Evolutionary conservation across 2,888 invertebrate species (phyloP), one percentile per base, ranked within the genome.

Genomic region (Cryptophagus acutangulus): DNA sequence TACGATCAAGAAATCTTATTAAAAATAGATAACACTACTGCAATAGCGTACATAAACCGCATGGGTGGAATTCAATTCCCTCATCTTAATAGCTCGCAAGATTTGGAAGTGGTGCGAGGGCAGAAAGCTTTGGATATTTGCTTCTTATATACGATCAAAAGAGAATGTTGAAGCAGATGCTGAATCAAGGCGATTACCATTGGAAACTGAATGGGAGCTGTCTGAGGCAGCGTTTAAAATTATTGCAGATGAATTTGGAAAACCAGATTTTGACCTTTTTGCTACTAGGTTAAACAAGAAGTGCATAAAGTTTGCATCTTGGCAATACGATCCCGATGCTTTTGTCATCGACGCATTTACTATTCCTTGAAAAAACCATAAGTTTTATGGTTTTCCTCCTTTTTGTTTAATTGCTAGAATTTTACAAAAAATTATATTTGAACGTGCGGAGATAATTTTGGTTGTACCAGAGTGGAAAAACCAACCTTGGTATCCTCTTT

Each of bases 101-200:
- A 54, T 61, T 29, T 49, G 51, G 51, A 29, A 44, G 26, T 45
- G 6, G 33, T 62, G 18, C 38, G 43, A 42, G 57, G 57, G 18
- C 9, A 36, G 33, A 18, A 50, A 40, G 12, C 29, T 52, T 14
- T 48, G 40, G 41, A 39, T 52, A 10, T 40, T 41, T 37, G 49
- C 51, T 14, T 46, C 51, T 12, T 49, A 52, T 31, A 52, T 52
- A 13, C 33, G 35, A 17, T 52, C 49, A 17, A 34, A 39, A 16
- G 44, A 53, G 6, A 54, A 51, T 36, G 20, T 25, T 3, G 38
- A 43, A 25, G 54, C 52, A 9, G 51, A 48, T 40, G 16, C 17
- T 20, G 45, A 40, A 28, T 48, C 51, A 5, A 41, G 43, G 9
- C n/a, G 17, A 10, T 17, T 17, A 17, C n/a, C 17, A 17, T 5